A percentile compares a stretch with the other conserved stretches of the same genome.
Conservation (phyloP, 2,797 vertebrate species). For the Anguilla megastoma region DNA sequence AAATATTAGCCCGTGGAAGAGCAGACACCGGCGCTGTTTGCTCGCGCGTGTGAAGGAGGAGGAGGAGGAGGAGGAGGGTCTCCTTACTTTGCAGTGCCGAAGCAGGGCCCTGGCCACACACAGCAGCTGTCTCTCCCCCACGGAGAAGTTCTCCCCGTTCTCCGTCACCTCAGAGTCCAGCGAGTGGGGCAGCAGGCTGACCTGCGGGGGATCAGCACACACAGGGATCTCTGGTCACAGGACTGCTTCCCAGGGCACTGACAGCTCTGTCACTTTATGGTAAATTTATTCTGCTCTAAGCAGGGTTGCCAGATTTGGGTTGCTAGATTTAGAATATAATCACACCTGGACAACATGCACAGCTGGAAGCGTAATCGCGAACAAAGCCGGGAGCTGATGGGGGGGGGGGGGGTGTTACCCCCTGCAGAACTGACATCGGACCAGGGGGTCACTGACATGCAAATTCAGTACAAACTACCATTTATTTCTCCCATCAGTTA, state of each 20-base stretch:
- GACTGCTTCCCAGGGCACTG: background rate
- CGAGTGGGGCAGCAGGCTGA: conserved; percentile 72
- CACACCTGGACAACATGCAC: background rate
- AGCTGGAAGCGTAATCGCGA: no score
- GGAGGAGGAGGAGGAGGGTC: background rate
- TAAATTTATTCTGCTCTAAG: background rate
- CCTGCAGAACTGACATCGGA: no score
- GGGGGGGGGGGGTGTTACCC: no score
- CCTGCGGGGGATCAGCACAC: conserved; percentile 55
- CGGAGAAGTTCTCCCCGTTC: conserved; percentile 85
- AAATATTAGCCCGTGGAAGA: conserved; percentile 8
- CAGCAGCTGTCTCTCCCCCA: conserved; percentile 82
- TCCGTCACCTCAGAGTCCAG: conserved; percentile 77
- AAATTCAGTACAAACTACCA: no score
- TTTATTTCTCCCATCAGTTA: no score
- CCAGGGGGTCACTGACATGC: no score
- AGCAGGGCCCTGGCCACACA: conserved; percentile 82
- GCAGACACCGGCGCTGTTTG: background rate
- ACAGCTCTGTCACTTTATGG: background rate
- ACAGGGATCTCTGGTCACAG: background rate
- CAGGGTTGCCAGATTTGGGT: no score
- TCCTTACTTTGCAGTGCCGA: conserved; percentile 78
- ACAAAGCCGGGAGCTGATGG: no score
- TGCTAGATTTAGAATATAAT: no score
- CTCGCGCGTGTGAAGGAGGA: background rate